Evolutionary conservation across 2,888 invertebrate genomes (phyloP).

Genomic region (Phyllotreta striolata): DNA sequence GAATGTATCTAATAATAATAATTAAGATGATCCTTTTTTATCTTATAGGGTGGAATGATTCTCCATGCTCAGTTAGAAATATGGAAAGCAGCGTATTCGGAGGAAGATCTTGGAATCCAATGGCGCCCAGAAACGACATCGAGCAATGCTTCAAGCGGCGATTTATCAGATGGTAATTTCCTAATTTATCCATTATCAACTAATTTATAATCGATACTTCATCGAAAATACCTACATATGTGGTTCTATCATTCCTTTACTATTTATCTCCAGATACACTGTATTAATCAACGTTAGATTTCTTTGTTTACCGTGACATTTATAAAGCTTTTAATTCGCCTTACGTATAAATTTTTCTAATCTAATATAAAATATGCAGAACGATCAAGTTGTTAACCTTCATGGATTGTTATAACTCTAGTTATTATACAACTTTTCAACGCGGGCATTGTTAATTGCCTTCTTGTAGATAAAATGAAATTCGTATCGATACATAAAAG

Average conservation of each 20-base stretch:
- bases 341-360: conserved; percentile 16
- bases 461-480: conserved; percentile 13
- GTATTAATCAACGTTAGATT: conserved; percentile 1
- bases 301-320: conserved; percentile 27
- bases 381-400: conserved; percentile 32
- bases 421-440: conserved; percentile 28
- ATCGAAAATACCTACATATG: background rate
- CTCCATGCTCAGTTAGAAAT: conserved; percentile 89
- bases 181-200: background rate
- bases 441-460: conserved; percentile 13
- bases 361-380: conserved; percentile 28
- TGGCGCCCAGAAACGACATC: conserved; percentile 60
- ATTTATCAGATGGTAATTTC: conserved; percentile 74
- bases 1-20: background rate
- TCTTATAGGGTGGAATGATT: conserved; percentile 79
- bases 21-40: background rate
- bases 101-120: conserved; percentile 62
- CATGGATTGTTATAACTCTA: conserved; percentile 17
- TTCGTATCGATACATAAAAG: conserved; percentile 10
- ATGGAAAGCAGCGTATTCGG: conserved; percentile 83
- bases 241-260: background rate
- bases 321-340: conserved; percentile 25
- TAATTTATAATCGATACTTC: background rate
- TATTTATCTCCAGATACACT: conserved; percentile 14
- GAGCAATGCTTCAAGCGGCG: conserved; percentile 66